A percentile compares a stretch with the other conserved stretches of the same genome.
These are phyloP conservation scores for Gymnorhina tibicen DNA, from an alignment of 2,113 vertebrate genomes.

Conservation along the genomic window DNA sequence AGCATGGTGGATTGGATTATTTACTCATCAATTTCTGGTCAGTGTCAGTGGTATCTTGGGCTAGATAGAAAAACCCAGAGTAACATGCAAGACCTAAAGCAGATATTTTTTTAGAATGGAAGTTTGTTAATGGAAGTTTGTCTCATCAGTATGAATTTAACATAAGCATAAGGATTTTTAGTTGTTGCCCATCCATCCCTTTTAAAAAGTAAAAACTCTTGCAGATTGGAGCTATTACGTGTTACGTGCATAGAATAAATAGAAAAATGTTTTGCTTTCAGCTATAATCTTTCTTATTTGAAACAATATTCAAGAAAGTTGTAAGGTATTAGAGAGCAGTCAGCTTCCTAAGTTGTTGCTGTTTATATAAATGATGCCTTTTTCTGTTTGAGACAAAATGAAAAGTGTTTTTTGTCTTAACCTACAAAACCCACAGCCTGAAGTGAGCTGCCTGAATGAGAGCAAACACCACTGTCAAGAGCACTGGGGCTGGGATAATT, in stretches of 20 bases:
- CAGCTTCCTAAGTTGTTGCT: not conserved
- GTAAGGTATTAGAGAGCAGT: not conserved
- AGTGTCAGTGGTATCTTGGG: not conserved
- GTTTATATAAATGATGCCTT: not conserved
- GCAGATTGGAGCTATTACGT: not conserved
- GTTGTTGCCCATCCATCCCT: not conserved
- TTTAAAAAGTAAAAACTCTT: not conserved
- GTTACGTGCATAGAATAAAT: not conserved
- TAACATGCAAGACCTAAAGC: not conserved
- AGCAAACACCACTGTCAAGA: not conserved
- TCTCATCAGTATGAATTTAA: not conserved
- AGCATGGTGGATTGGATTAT: not conserved
- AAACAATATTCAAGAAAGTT: not conserved
- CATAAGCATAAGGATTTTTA: not conserved
- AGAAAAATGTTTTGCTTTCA: not conserved
- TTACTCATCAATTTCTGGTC: not conserved
- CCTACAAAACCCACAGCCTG: not conserved
- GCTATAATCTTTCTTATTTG: not conserved
- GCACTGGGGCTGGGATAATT: not conserved
- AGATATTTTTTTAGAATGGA: not conserved
- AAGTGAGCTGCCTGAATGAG: not conserved
- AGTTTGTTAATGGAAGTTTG: not conserved
- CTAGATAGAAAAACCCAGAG: not conserved
- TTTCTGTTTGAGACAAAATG: not conserved
- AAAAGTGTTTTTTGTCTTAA: not conserved